Conservation (phyloP, 2,888 invertebrate species). For the Polydrusus tereticollis region DNA sequence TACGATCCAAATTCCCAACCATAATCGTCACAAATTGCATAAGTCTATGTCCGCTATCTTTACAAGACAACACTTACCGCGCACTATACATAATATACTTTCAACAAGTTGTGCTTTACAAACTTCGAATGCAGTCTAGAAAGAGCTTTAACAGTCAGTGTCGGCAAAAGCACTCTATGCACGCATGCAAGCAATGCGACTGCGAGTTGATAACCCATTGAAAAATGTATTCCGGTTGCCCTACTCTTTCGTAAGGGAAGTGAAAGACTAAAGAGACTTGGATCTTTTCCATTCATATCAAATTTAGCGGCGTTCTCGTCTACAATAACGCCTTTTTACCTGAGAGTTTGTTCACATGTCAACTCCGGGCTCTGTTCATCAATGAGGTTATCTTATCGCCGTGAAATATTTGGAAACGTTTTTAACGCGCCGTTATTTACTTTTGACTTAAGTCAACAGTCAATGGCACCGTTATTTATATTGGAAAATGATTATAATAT, state of each 20-base stretch:
- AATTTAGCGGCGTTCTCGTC: conserved; percentile 43
- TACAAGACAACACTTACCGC: conserved; percentile 6
- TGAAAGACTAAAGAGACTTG: conserved; percentile 53
- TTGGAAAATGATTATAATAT: not conserved
- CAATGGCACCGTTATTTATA: conserved; percentile 14
- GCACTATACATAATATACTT: conserved; percentile 8
- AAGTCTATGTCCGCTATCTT: conserved; percentile 3
- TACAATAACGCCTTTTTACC: conserved; percentile 43
- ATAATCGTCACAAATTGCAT: conserved; percentile 19
- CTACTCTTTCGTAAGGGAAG: conserved; percentile 46
- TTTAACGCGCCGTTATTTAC: conserved; percentile 12
- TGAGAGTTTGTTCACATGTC: conserved; percentile 36
- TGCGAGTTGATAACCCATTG: conserved; percentile 57
- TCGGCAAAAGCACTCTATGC: too few species aligned
- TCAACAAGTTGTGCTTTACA: conserved; percentile 14
- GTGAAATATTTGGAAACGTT: conserved; percentile 14
- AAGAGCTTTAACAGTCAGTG: too few species aligned
- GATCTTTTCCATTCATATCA: conserved; percentile 54
- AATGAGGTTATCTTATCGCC: conserved; percentile 20
- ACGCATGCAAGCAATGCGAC: conserved; percentile 56
- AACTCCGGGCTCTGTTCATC: conserved; percentile 28
- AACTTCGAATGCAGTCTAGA: conserved; percentile 6
- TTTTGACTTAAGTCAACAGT: conserved; percentile 19
- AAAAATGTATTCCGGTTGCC: conserved; percentile 54
- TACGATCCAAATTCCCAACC: not conserved